Evolutionary conservation across 2,888 invertebrate species (phyloP), one percentile per base, ranked within the genome.

Genomic region (Ochlodes sylvanus): DNA sequence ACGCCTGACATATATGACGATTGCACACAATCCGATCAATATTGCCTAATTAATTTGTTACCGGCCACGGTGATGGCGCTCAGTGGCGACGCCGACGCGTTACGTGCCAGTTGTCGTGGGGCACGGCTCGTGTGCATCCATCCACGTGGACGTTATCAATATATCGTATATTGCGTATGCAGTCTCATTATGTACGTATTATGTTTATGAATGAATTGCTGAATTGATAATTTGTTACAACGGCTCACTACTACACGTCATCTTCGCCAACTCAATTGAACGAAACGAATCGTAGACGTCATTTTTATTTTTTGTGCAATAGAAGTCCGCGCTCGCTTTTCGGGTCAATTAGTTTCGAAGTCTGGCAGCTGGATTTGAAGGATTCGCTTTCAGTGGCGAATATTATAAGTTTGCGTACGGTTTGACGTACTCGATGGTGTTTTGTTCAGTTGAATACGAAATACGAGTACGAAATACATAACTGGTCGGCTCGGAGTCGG

Each of bases 401-500:
- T 27, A 5, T 52, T 58, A 21, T 38, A 32, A 56, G n/a, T 56
- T 55, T 50, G 62, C 42, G 61, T 44, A 44, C 66, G 54, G 47
- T 61, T 10, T 10, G 55, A 61, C 42, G 67, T 67, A 61, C 50
- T 67, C 60, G 21, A 68, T 63, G 62, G 62, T 62, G 69, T 68
- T 63, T 50, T 21, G 5, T 27, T 27, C 27, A 58, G 65, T 72
- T 69, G 70, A 78, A 74, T 81, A 83, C 84, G 79, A 81, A 81
- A 82, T 82, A 82, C 77, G 78, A 77, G 77, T 71, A 44, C 69
- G 68, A 74, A 69, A 68, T 27, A 27, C 2, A 27, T 87, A 86
- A 86, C 87, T 86, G 86, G 85, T 85, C 77, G 84, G 83, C 83
- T 85, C 78, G 86, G 81, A 81, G 86, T 84, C 78, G 84, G 85